Percentiles rank a stretch among this genome's conserved stretches.
Conservation (phyloP, 2,797 vertebrate genomes). For the Anisognathus igniventris region DNA sequence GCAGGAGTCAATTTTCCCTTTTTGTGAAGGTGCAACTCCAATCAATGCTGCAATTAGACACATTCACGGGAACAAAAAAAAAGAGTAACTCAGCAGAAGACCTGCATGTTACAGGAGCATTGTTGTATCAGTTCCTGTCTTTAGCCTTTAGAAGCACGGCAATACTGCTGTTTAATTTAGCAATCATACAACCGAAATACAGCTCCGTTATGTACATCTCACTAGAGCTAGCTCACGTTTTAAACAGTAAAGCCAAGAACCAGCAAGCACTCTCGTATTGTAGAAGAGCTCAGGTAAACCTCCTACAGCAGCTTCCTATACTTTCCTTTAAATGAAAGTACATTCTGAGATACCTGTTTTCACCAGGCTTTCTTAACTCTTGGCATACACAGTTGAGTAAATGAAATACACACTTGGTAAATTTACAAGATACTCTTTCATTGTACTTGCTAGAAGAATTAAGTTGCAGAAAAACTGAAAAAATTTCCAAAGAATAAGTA, state of each 20-base stretch:
- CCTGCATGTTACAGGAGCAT: not conserved
- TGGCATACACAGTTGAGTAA: not conserved
- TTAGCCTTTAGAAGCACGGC: not conserved
- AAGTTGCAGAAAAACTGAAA: not conserved
- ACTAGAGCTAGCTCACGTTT: not conserved
- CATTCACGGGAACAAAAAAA: not conserved
- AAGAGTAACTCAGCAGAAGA: not conserved
- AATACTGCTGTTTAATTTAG: not conserved
- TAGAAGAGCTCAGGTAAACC: not conserved
- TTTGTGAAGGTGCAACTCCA: not conserved
- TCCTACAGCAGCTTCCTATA: not conserved
- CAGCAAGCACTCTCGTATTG: not conserved
- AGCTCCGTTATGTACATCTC: not conserved
- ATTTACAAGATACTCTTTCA: not conserved
- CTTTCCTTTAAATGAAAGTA: not conserved
- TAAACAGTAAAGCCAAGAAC: not conserved
- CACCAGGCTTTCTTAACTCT: not conserved
- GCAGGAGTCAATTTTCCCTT: slow-evolving; percentile 21
- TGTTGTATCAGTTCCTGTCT: not conserved
- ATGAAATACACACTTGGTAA: not conserved
- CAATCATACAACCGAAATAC: not conserved
- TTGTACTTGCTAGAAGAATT: not conserved
- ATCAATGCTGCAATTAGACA: not conserved
- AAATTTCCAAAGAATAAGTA: not conserved
- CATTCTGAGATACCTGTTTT: not conserved